Evolutionary conservation across 2,113 vertebrate species (phyloP), one percentile per base, ranked within the genome.

Genomic region (Charina bottae): DNA sequence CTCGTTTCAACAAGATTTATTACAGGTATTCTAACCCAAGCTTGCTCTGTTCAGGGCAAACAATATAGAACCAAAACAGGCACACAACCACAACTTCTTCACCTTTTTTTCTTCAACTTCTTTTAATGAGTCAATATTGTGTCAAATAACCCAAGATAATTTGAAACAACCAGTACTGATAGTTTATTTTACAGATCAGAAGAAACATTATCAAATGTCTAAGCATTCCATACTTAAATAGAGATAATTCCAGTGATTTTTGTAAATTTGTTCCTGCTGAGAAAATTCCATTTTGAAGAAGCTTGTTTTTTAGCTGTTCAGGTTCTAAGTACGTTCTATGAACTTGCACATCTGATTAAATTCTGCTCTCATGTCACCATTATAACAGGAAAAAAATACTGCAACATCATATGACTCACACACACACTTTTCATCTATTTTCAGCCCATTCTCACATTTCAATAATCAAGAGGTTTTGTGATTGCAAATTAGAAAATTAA

Each of bases 281-380:
- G 2, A 42, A 5, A 19, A 24, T n/a, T 0, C 83, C 54, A 28
- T 68, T 23, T 37, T 42, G 37, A 21, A 42, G 72, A 0, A 1
- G 58, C 60, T 89, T 89, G 2, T 90, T 72, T n/a, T 89, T 49
- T 46, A 42, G 11, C 1, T 10, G 8, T 15, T 23, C 4, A 0
- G 0, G 19, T 59, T 89, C 37, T 0, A 0, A 49, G 23, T 15
- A 26, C 85, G 83, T 64, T 42, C 21, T 0, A 0, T 26, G 46
- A 89, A 64, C 7, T 3, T 53, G 62, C n/a, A 33, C 2, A 4
- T 0, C 15, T 58, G 42, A 21, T 21, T 26, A 17, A 37, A 49
- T 19, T 19, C n/a, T 1, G 0, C 33, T 78, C 6, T 17, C 2
- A 4, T 24, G 54, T 12, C 13, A 37, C 0, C 8, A 21, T 83